A percentile compares a stretch with the other conserved stretches of the same genome.
Conservation (phyloP, 1,140 invertebrate species). For the Conopomorpha cramerella region DNA sequence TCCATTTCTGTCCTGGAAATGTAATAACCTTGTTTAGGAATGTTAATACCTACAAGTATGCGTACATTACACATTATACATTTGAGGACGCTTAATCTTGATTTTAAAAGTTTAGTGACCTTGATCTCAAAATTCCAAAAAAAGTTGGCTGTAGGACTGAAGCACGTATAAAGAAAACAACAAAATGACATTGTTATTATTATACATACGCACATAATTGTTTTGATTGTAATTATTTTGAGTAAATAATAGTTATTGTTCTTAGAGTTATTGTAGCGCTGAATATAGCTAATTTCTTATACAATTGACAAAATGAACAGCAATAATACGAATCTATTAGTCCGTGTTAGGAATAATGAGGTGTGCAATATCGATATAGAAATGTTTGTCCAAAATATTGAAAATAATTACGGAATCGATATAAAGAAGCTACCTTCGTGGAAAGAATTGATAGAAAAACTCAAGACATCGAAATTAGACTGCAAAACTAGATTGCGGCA, state of each 20-base stretch:
- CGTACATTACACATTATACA: no score
- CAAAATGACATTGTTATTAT: no score
- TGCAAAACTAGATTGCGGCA: conserved; percentile 21
- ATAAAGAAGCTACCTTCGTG: conserved; percentile 25
- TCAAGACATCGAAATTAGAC: conserved; percentile 15
- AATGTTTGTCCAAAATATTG: conserved; percentile 21
- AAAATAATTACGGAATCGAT: conserved; percentile 25
- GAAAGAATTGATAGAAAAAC: conserved; percentile 20
- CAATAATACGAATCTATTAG: no score
- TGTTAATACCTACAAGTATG: no score
- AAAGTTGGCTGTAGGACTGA: background rate
- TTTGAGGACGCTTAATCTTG: no score
- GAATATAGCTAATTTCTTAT: background rate
- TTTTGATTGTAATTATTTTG: no score
- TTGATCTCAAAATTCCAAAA: no score
- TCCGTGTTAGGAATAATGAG: no score
- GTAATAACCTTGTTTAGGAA: no score
- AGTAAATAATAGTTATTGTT: background rate
- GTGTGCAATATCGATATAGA: conserved; percentile 26
- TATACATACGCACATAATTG: no score
- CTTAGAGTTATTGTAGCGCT: background rate
- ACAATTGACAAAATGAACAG: background rate
- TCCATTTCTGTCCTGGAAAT: conserved; percentile 32
- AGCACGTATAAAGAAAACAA: background rate
- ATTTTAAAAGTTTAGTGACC: no score